Evolutionary conservation across 2,113 vertebrate species (phyloP).

Genomic region (Mesembrinibis cayennensis): DNA sequence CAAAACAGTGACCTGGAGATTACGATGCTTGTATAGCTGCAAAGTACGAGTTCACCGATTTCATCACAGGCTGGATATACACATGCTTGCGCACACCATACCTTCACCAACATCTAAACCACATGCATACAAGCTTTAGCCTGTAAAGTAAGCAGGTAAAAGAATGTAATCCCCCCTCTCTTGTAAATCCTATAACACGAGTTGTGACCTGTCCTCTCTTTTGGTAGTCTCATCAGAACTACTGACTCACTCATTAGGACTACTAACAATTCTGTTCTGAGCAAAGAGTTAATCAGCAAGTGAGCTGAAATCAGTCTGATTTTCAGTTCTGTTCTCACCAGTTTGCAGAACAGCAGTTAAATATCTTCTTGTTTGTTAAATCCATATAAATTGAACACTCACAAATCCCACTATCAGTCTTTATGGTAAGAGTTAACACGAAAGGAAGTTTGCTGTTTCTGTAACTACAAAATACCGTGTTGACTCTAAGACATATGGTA

Average conservation of each 20-base stretch:
- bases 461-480: not conserved
- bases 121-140: not conserved
- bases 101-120: not conserved
- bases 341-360: not conserved
- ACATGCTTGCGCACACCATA: not conserved
- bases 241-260: not conserved
- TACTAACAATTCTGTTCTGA: not conserved
- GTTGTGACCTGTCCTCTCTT: not conserved
- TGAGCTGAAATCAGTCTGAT: not conserved
- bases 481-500: not conserved
- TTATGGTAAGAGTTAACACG: not conserved
- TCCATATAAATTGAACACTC: not conserved
- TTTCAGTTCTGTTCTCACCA: not conserved
- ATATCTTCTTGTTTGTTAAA: not conserved
- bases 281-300: not conserved
- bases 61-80: not conserved
- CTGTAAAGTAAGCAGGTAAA: not conserved
- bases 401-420: not conserved
- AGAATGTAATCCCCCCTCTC: not conserved
- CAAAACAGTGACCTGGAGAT: not conserved
- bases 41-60: not conserved
- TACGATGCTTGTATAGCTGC: fast-evolving
- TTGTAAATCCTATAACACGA: not conserved
- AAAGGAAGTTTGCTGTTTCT: not conserved
- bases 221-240: not conserved